phyloP scores from a whole-genome alignment of 2,797 vertebrate genomes.

The Basileuterus tristriatus region DNA sequence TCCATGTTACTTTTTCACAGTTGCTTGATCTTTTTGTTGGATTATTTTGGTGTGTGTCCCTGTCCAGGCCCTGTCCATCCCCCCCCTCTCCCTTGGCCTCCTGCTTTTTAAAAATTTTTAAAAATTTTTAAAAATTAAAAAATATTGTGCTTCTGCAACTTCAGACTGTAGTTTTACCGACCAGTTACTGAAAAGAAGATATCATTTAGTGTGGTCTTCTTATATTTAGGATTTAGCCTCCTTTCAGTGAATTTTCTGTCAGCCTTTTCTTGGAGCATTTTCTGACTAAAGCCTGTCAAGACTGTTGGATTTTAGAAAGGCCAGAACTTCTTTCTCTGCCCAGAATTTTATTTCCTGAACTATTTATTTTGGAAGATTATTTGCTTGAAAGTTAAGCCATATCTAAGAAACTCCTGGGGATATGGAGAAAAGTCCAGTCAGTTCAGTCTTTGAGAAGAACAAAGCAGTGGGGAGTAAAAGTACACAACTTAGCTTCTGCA shows the following conservation, averaged over 20 bases:
- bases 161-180: not conserved
- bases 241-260: not conserved
- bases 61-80: fast-evolving
- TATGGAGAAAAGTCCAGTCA: not conserved
- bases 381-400: not conserved
- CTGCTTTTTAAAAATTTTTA: not conserved
- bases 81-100: fast-evolving
- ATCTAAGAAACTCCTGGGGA: not conserved
- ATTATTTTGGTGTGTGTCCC: not conserved
- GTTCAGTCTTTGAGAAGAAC: not conserved
- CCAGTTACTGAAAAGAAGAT: not conserved
- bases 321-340: not conserved
- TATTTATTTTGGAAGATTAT: not conserved
- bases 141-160: not conserved
- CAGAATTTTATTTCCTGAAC: not conserved
- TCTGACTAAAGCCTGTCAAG: not conserved
- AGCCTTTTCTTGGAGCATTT: not conserved
- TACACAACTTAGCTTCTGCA: not conserved
- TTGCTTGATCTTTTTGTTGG: not conserved
- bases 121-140: too few species aligned
- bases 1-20: not conserved
- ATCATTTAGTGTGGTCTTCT: not conserved
- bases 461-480: not conserved
- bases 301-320: not conserved
- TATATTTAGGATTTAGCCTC: not conserved